Percentiles rank a stretch among this genome's conserved stretches.
Conservation (phyloP, 2,113 vertebrate genomes). For the Verasper variegatus region DNA sequence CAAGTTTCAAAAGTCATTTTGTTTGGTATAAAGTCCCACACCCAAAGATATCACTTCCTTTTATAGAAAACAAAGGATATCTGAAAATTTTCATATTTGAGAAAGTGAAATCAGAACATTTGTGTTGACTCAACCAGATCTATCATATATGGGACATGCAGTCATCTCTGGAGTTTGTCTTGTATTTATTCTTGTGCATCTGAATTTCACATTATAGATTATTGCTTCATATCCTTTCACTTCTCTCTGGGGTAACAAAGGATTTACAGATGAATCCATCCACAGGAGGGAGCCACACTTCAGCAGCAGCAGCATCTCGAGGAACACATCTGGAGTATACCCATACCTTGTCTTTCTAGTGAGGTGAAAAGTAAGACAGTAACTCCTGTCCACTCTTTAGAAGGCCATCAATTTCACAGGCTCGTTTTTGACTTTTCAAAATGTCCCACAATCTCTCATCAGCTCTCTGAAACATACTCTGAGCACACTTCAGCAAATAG, state of each 20-base stretch:
- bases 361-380: not conserved
- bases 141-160: not conserved
- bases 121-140: too few relatives aligned
- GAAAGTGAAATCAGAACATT: too few relatives aligned
- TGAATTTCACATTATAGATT: constrained; percentile 3
- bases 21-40: too few relatives aligned
- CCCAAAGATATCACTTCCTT: too few relatives aligned
- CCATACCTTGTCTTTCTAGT: too few relatives aligned
- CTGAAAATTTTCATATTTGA: too few relatives aligned
- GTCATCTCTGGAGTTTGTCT: not conserved
- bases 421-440: constrained; percentile 20
- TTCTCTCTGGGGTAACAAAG: not conserved
- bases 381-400: too few relatives aligned
- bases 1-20: too few relatives aligned
- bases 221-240: not conserved
- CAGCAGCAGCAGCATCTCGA: not conserved
- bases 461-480: constrained; percentile 5
- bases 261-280: constrained; percentile 16
- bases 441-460: constrained; percentile 5
- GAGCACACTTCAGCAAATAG: constrained; percentile 1
- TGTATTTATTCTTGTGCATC: not conserved
- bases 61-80: too few relatives aligned
- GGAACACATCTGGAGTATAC: too few relatives aligned
- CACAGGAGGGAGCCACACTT: constrained; percentile 29
- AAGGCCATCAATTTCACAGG: not conserved